Conservation (phyloP, 2,113 vertebrate genomes). For the Rhagologus leucostigma region DNA sequence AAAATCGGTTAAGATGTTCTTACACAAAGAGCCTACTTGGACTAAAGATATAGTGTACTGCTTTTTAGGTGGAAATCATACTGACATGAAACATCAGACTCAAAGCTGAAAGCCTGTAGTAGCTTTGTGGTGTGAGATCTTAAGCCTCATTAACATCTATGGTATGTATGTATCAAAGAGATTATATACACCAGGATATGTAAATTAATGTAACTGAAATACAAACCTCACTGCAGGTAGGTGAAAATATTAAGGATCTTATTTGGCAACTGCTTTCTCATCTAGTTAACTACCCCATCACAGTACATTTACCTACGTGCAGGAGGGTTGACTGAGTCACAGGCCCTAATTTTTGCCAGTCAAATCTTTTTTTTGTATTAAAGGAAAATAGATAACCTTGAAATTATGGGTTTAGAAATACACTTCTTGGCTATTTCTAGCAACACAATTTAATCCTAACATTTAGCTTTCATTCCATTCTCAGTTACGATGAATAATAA, state of each 20-base stretch:
- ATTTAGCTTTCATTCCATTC: background rate
- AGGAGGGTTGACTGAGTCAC: background rate
- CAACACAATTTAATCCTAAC: background rate
- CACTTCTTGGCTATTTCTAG: background rate
- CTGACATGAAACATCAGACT: background rate
- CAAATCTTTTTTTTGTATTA: background rate
- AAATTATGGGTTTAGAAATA: background rate
- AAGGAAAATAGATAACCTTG: background rate
- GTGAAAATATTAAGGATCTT: background rate
- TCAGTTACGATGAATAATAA: background rate
- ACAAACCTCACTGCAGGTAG: background rate
- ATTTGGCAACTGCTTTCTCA: background rate
- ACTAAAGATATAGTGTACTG: background rate
- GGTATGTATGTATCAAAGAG: background rate
- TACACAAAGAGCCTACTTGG: background rate
- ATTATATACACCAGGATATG: background rate
- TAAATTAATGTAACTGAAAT: background rate
- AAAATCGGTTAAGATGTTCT: background rate
- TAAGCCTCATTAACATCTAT: background rate
- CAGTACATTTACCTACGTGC: background rate
- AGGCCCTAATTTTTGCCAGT: background rate
- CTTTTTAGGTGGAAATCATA: background rate
- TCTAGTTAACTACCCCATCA: background rate
- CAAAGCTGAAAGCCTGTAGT: background rate
- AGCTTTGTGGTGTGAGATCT: background rate